Evolutionary conservation across 2,888 invertebrate genomes (phyloP), one percentile per base, ranked within the genome.

Genomic region (Ceramica pisi): DNA sequence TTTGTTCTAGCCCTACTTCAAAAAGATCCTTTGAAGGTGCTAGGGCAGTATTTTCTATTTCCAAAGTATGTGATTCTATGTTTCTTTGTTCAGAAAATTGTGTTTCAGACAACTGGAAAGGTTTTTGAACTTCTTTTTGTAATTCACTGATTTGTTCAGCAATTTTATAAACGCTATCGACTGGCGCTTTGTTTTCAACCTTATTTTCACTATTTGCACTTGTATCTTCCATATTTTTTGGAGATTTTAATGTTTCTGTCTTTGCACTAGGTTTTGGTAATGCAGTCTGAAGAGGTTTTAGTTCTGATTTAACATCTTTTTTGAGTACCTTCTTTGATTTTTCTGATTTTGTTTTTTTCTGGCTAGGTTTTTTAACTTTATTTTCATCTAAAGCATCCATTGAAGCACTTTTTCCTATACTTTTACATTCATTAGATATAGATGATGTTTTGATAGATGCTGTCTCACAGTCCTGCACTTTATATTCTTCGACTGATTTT

Each of bases 331-430:
- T 82, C 63, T 71, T 81, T 12, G 68, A 61, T 65, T 82, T 86
- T 80, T 75, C 86, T n/a, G 85, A 85, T 67, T 84, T 80, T 9
- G 80, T 84, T 56, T 83, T 80, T 56, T 86, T 86, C 23, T 56
- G 62, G 23, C 66, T 80, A 16, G 38, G 35, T 6, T 63, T 48
- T 67, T 86, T 78, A 2, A 48, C 51, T 67, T 77, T 86, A 38
- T 61, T 72, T 48, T 81, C 77, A 53, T 64, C 76, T 59, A 84
- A 16, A 12, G 35, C 70, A 55, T 84, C 83, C 10, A 81, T 23
- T 10, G 85, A 85, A 0, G 85, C 75, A 69, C 85, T 86, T 78
- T 86, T 85, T 3, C 70, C 79, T 51, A 84, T 75, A 57, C 53
- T 77, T 21, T 75, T 71, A 51, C 57, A 68, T 62, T 76, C 70